Evolutionary conservation across 2,113 vertebrate species (phyloP).

Genomic region (Pelecanus crispus): DNA sequence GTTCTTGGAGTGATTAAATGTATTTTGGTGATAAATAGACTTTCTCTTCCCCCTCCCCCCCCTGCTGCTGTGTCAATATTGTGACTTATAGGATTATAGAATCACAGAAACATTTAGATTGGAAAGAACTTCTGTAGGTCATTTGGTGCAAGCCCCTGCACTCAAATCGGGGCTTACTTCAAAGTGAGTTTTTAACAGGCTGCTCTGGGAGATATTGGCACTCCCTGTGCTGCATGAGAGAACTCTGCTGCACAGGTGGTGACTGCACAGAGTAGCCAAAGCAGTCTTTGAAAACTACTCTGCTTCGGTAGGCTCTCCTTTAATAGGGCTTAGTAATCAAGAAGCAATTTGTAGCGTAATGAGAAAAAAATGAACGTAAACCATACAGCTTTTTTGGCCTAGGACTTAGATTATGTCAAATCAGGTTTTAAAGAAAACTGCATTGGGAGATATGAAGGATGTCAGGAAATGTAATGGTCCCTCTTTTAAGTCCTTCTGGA

Average conservation of each 20-base stretch:
- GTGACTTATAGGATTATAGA: neutral
- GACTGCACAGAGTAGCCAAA: neutral
- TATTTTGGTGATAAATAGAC: neutral
- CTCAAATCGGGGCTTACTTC: neutral
- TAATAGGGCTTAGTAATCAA: neutral
- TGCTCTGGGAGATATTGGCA: neutral
- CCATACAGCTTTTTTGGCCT: neutral
- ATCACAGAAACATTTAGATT: neutral
- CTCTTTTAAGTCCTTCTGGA: neutral
- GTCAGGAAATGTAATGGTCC: neutral
- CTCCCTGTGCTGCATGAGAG: neutral
- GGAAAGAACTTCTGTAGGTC: neutral
- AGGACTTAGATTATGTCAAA: neutral
- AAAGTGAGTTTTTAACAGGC: neutral
- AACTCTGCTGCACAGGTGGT: neutral
- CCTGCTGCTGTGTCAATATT: neutral
- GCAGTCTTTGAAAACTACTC: neutral
- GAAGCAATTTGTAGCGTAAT: neutral
- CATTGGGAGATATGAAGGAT: neutral
- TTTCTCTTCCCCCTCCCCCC: fast-evolving
- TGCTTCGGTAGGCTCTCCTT: neutral
- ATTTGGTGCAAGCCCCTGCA: neutral
- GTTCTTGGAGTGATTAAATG: neutral
- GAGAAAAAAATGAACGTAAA: neutral
- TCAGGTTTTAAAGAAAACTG: neutral